Conservation (phyloP, 2,888 invertebrate genomes). For the Terebella lapidaria region DNA sequence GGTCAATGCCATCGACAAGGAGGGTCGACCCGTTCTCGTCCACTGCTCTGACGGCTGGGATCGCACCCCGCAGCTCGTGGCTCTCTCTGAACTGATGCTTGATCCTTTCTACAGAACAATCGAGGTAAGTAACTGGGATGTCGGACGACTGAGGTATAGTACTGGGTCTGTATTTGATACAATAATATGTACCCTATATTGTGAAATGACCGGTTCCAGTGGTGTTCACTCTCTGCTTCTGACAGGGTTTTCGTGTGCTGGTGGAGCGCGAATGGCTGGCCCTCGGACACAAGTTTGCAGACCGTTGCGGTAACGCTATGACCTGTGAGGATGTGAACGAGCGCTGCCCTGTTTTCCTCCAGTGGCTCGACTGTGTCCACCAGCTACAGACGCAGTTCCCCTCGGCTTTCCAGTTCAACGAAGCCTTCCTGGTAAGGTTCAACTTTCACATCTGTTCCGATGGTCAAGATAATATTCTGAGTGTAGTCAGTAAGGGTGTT, state of each 20-base stretch:
- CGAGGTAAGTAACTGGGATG: conserved; percentile 61
- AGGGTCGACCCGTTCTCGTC: conserved; percentile 84
- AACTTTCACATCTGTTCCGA: no score
- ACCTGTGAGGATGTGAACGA: conserved; percentile 85
- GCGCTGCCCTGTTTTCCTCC: conserved; percentile 92
- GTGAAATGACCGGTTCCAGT: no score
- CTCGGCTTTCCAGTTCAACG: conserved; percentile 91
- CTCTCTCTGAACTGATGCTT: conserved; percentile 82
- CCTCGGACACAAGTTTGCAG: conserved; percentile 97
- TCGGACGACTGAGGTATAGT: no score
- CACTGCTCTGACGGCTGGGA: conserved; percentile 99
- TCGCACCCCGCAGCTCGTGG: conserved; percentile 92
- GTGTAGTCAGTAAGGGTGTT: neutral
- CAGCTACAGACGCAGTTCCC: conserved; percentile 85
- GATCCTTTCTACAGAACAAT: conserved; percentile 93
- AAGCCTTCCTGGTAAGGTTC: conserved; percentile 73
- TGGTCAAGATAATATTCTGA: neutral
- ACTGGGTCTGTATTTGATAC: neutral
- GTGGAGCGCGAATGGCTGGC: conserved; percentile 96
- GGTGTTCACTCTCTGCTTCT: neutral
- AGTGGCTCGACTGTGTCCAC: conserved; percentile 95
- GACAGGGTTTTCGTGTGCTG: conserved; percentile 83
- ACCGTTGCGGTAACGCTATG: conserved; percentile 67
- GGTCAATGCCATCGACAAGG: conserved; percentile 66
- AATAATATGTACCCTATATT: no score